These are phyloP conservation scores for Pterostichus niger DNA, from an alignment of 2,888 invertebrate genomes.

Conservation along the genomic window DNA sequence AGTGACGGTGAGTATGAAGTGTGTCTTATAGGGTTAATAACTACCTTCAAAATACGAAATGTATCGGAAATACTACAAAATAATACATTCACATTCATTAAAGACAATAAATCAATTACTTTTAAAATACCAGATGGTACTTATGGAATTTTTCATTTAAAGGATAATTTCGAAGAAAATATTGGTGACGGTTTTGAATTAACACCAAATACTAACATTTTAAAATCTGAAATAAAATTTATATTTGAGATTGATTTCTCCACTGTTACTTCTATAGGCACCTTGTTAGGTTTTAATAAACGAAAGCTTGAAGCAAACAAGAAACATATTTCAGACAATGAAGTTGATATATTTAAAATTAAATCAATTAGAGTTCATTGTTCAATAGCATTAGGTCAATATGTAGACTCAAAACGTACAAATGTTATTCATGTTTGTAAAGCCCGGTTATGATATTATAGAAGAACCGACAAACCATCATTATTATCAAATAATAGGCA, in stretches of 20 bases:
- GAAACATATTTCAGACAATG: slow-evolving; percentile 1
- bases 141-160: neutral
- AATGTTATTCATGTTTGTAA: neutral
- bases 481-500: neutral
- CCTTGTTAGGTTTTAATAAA: slow-evolving; percentile 7
- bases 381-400: slow-evolving; percentile 2
- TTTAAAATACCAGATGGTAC: neutral
- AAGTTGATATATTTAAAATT: slow-evolving; percentile 8
- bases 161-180: neutral
- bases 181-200: neutral
- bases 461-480: neutral
- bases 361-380: slow-evolving; percentile 13
- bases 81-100: slow-evolving; percentile 6
- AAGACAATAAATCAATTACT: neutral
- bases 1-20: neutral
- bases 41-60: neutral
- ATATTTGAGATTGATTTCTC: too few species aligned
- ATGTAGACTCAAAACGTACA: slow-evolving; percentile 1
- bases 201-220: slow-evolving; percentile 1
- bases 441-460: slow-evolving; percentile 9
- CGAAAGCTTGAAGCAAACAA: neutral
- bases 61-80: neutral
- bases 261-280: too few species aligned
- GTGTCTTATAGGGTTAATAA: neutral
- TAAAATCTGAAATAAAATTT: slow-evolving; percentile 17